Evolutionary conservation across 2,888 invertebrate species (phyloP).

Genomic region (Ophonus ardosiacus): DNA sequence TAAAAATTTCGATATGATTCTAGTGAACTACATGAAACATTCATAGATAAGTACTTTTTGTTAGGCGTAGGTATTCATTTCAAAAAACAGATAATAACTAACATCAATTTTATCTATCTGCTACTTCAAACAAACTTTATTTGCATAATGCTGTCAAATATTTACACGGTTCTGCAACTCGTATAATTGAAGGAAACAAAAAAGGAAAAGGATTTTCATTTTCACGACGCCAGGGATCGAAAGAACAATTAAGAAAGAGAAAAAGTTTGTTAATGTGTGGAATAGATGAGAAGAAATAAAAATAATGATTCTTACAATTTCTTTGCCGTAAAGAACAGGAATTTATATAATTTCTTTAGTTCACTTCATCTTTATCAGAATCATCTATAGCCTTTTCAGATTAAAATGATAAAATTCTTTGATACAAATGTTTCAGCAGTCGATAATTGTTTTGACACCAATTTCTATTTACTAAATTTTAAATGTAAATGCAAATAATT

Average conservation of each 20-base stretch:
- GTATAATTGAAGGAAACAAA: background rate
- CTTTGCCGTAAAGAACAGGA: too few relatives aligned
- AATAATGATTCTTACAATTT: too few relatives aligned
- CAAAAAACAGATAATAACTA: conserved; percentile 1
- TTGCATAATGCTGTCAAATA: conserved; percentile 13
- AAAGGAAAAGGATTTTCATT: background rate
- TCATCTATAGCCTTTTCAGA: too few relatives aligned
- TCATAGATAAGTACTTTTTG: conserved; percentile 18
- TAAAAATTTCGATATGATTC: conserved; percentile 17
- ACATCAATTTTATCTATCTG: background rate
- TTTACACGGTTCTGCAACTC: background rate
- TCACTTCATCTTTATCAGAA: too few relatives aligned
- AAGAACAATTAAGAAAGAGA: background rate
- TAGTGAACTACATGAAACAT: conserved; percentile 5
- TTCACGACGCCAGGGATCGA: background rate
- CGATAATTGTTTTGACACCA: too few relatives aligned
- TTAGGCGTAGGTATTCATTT: conserved; percentile 14
- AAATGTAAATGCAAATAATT: too few relatives aligned
- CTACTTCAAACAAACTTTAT: background rate
- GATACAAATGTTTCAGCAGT: too few relatives aligned
- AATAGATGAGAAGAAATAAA: too few relatives aligned
- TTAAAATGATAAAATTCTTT: too few relatives aligned
- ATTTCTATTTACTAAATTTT: too few relatives aligned
- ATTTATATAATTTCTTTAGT: too few relatives aligned
- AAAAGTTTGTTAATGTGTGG: background rate